Percentiles rank a stretch among this genome's conserved stretches.
These are phyloP conservation scores for Biston betularia DNA, from an alignment of 2,888 invertebrate genomes.

Conservation along the genomic window DNA sequence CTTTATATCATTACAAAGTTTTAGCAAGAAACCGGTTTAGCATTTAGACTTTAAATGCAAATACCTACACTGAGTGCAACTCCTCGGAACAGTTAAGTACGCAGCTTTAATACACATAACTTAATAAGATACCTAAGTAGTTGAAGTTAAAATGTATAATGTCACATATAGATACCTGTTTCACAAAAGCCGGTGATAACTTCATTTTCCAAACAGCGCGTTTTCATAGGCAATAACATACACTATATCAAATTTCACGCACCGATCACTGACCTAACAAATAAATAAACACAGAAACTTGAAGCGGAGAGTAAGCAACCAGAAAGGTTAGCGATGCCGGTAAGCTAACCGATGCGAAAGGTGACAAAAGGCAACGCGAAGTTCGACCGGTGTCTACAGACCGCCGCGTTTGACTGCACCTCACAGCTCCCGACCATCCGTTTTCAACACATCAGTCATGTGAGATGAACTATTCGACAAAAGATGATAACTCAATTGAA, in stretches of 20 bases:
- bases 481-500: conserved; percentile 36
- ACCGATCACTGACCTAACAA: conserved; percentile 1
- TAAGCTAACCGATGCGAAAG: neutral
- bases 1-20: too few relatives aligned
- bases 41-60: too few relatives aligned
- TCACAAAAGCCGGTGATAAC: conserved; percentile 67
- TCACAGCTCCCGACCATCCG: conserved; percentile 48
- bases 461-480: conserved; percentile 51
- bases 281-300: neutral
- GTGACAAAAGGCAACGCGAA: conserved; percentile 19
- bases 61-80: too few relatives aligned
- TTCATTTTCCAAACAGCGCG: conserved; percentile 34
- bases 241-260: conserved; percentile 2
- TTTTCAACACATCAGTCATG: conserved; percentile 59
- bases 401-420: conserved; percentile 57
- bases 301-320: neutral
- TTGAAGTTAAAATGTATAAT: neutral
- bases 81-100: too few relatives aligned
- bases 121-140: too few relatives aligned
- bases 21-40: too few relatives aligned
- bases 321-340: neutral
- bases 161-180: conserved; percentile 60
- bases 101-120: neutral
- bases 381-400: conserved; percentile 52
- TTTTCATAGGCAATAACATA: conserved; percentile 14